Percentiles rank a stretch among this genome's conserved stretches.
Conservation (phyloP, 2,888 invertebrate species). For the Entomobrya multifasciata region DNA sequence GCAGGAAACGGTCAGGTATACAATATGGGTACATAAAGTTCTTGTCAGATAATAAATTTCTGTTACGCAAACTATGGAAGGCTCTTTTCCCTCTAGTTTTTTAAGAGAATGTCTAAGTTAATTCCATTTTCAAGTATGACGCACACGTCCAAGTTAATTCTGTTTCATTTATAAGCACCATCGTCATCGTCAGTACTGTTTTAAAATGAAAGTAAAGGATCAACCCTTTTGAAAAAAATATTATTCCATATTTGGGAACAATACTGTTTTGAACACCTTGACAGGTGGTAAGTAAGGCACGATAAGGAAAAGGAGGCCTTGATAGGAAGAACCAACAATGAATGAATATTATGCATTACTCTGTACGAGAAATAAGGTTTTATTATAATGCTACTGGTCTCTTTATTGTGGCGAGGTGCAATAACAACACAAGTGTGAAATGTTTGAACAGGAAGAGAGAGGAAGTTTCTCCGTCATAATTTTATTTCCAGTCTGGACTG, state of each 20-base stretch:
- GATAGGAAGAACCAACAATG: background rate
- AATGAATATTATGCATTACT: slow-evolving; percentile 48
- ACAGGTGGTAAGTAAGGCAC: slow-evolving; percentile 77
- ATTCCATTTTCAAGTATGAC: slow-evolving; percentile 64
- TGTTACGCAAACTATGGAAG: background rate
- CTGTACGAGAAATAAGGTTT: too few relatives aligned
- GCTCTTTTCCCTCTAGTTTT: background rate
- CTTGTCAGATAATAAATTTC: slow-evolving; percentile 29
- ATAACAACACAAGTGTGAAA: slow-evolving; percentile 39
- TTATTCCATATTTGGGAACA: slow-evolving; percentile 46
- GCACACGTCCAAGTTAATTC: slow-evolving; percentile 55
- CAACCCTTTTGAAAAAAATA: slow-evolving; percentile 29
- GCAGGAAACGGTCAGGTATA: slow-evolving; percentile 58
- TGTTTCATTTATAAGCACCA: slow-evolving; percentile 50
- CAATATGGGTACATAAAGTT: background rate
- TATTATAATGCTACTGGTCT: background rate
- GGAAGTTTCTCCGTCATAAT: slow-evolving; percentile 43
- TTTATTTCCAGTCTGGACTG: slow-evolving; percentile 22
- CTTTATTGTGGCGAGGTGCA: background rate
- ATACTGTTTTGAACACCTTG: slow-evolving; percentile 73
- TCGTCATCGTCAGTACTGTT: background rate
- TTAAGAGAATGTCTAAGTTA: slow-evolving; percentile 24
- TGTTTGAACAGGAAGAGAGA: slow-evolving; percentile 47
- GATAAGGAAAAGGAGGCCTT: background rate
- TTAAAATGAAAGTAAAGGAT: slow-evolving; percentile 33